A percentile compares a stretch with the other conserved stretches of the same genome.
These are phyloP conservation scores for Cephus spinipes DNA, from an alignment of 2,888 invertebrate species.

Conservation along the genomic window DNA sequence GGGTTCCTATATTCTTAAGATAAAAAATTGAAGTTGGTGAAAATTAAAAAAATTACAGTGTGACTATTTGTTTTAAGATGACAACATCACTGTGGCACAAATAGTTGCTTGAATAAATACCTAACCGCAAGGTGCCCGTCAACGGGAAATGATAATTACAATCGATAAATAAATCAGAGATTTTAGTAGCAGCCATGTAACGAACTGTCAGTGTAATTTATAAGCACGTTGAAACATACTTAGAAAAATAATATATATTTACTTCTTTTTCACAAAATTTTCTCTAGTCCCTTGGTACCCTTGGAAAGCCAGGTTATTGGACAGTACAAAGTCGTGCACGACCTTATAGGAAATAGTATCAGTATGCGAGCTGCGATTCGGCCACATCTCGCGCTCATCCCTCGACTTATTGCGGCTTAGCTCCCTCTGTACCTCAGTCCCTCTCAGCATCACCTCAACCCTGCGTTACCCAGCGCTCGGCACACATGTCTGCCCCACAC, in stretches of 20 bases:
- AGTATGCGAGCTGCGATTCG: conserved; percentile 66
- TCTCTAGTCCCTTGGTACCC: neutral
- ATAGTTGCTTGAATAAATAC: neutral
- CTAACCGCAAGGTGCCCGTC: neutral
- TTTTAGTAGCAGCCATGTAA: neutral
- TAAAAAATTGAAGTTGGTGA: neutral
- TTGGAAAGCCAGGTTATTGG: neutral
- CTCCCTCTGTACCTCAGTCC: conserved; percentile 40
- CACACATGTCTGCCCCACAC: conserved; percentile 40
- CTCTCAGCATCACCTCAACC: conserved; percentile 29
- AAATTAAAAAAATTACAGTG: no score
- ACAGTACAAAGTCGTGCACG: neutral
- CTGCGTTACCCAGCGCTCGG: conserved; percentile 21
- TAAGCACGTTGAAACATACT: neutral
- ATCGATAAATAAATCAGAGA: neutral
- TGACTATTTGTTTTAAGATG: no score
- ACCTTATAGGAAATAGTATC: conserved; percentile 54
- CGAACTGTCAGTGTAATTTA: neutral
- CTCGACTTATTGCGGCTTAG: conserved; percentile 67
- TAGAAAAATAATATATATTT: neutral
- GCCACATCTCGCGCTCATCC: conserved; percentile 67
- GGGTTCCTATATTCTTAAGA: neutral
- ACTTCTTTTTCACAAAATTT: neutral
- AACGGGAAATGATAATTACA: neutral
- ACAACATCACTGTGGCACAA: neutral